These are phyloP conservation scores for Sternotherus odoratus DNA, from an alignment of 2,797 vertebrate genomes.

Conservation along the genomic window DNA sequence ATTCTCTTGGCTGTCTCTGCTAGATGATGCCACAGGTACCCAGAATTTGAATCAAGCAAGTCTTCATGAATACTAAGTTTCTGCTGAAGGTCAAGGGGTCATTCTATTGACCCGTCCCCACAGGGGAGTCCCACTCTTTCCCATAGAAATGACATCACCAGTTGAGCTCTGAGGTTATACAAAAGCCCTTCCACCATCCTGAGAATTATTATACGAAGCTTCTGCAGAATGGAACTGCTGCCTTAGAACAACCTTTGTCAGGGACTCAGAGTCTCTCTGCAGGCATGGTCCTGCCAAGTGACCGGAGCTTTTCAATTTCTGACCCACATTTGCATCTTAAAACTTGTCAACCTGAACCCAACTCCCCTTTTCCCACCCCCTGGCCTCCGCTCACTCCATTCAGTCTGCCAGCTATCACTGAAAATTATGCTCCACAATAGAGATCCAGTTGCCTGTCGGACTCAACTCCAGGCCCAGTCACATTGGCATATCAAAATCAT, in stretches of 20 bases:
- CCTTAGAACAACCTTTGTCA: slow-evolving; percentile 59
- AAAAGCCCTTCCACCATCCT: slow-evolving; percentile 64
- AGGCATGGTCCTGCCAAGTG: slow-evolving; percentile 47
- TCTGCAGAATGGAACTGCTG: slow-evolving; percentile 40
- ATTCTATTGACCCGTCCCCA: neutral
- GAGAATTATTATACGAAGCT: slow-evolving; percentile 55
- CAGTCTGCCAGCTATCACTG: neutral
- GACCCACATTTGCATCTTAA: slow-evolving; percentile 74
- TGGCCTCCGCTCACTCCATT: slow-evolving; percentile 1
- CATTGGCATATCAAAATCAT: fast-evolving
- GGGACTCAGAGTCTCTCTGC: slow-evolving; percentile 25
- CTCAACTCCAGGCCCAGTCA: neutral
- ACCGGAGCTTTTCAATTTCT: slow-evolving; percentile 60
- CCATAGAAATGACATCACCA: slow-evolving; percentile 61
- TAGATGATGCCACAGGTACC: neutral
- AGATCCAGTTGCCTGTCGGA: neutral
- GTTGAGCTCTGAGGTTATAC: slow-evolving; percentile 49
- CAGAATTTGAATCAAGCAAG: neutral
- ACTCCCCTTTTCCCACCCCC: neutral
- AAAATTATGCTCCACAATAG: neutral
- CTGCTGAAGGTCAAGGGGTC: slow-evolving; percentile 17
- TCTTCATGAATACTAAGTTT: neutral
- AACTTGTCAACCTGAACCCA: slow-evolving; percentile 44
- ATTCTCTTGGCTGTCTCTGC: neutral
- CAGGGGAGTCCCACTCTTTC: slow-evolving; percentile 33